These are phyloP conservation scores for Diadophis punctatus DNA, from an alignment of 2,113 vertebrate species.

Conservation along the genomic window DNA sequence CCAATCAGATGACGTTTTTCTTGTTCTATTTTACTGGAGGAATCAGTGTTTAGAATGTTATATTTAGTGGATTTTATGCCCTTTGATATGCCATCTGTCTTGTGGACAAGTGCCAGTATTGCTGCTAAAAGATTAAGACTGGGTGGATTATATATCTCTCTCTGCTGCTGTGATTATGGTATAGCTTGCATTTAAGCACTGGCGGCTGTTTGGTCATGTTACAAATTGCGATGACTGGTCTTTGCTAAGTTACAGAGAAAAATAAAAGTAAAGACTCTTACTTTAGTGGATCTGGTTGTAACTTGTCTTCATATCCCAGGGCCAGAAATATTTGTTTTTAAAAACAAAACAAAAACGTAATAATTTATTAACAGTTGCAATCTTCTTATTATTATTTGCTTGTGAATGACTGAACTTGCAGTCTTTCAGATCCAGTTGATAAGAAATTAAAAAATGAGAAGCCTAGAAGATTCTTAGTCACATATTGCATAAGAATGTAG, in stretches of 20 bases:
- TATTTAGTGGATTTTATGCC: neutral
- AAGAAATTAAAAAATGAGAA: constrained; percentile 23
- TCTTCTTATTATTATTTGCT: neutral
- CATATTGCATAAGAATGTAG: neutral
- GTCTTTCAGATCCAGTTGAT: constrained; percentile 49
- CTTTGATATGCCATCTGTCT: constrained; percentile 4
- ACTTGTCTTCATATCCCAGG: neutral
- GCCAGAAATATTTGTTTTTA: neutral
- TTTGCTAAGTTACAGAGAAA: neutral
- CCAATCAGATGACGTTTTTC: neutral
- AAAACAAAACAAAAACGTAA: neutral
- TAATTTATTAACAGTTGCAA: constrained; percentile 8
- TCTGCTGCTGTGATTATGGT: neutral
- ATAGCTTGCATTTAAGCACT: neutral
- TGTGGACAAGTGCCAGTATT: neutral
- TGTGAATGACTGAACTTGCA: constrained; percentile 21
- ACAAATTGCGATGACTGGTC: neutral
- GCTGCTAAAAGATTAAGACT: neutral
- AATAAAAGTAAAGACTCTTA: neutral
- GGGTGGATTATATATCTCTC: neutral
- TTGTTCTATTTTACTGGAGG: neutral
- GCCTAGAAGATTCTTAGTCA: neutral
- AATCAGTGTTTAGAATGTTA: neutral
- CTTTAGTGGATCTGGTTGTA: neutral
- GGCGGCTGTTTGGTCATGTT: neutral